Evolutionary conservation across 2,797 vertebrate genomes (phyloP), one percentile per base, ranked within the genome.

Genomic region (Pagetopsis macropterus): DNA sequence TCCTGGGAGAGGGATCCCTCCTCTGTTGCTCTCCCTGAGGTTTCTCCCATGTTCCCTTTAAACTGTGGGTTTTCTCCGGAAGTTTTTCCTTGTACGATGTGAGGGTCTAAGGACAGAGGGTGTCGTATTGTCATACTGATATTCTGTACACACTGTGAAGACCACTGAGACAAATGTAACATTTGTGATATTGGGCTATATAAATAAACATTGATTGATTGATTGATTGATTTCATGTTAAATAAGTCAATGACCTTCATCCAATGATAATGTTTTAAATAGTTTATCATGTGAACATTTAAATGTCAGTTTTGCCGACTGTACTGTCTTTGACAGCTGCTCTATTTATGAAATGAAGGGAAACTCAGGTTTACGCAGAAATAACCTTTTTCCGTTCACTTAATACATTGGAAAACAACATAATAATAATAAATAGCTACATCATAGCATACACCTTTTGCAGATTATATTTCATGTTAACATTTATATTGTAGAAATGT

Each of bases 231-330:
- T 21, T 21, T 12, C 0, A 52, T 43, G 1, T 63, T 54, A 11
- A 73, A 78, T 75, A 43, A 70, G 63, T 50, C 0, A 67, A 55
- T 19, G 37, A 4, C 12, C 17, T 49, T 67, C 27, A 43, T 64
- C 40, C 7, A 70, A 27, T 70, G 27, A 9, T 72, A 66, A 56
- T 50, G 50, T n/a, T 63, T 69, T 68, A 65, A 68, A 76, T 78
- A 59, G 37, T 76, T 62, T 2, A 79, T 44, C 23, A 37, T 51
- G 7, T 46, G 17, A 8, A 10, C 11, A 60, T 44, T 62, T 41
- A 40, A 63, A 54, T 45, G 19, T 45, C 17, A 49, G 1, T 21
- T 41, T 41, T 48, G 1, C 27, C 40, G 52, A 12, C 27, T 33
- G 51, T 16, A 1, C 7, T 70, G 2, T 56, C 23, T 7, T 54